Conservation (phyloP, 2,113 vertebrate species). For the Narcine bancroftii region DNA sequence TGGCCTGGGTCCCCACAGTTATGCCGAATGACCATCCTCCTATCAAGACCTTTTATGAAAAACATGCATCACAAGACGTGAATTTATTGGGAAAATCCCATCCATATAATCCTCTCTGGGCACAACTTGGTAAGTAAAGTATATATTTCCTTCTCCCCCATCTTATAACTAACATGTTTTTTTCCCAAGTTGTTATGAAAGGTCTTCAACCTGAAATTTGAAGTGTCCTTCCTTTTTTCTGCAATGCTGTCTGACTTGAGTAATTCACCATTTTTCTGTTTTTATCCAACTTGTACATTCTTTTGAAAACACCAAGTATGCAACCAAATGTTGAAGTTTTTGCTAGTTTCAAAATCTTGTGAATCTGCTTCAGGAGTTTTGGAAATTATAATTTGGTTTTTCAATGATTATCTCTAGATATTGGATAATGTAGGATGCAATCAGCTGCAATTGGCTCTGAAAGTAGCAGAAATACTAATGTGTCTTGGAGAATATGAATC, state of each 20-base stretch:
- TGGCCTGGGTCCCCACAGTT: slow-evolving; percentile 81
- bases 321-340: not conserved
- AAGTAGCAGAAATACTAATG: not conserved
- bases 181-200: no score
- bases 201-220: no score
- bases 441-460: not conserved
- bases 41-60: slow-evolving; percentile 65
- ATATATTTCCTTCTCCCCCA: no score
- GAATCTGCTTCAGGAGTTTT: not conserved
- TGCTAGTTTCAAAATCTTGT: not conserved
- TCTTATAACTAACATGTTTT: no score
- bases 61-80: slow-evolving; percentile 67
- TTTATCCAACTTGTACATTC: no score
- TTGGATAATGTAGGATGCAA: not conserved
- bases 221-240: no score
- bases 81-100: slow-evolving; percentile 73
- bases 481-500: no score
- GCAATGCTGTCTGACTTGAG: no score
- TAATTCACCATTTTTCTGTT: not conserved
- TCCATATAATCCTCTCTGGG: slow-evolving; percentile 80
- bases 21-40: slow-evolving; percentile 75
- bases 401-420: not conserved
- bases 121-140: slow-evolving; percentile 69
- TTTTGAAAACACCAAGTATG: not conserved
- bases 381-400: not conserved